A percentile compares a stretch with the other conserved stretches of the same genome.
phyloP scores from a whole-genome alignment of 1,140 invertebrate species.

The Zaprionus kolodkinae region DNA sequence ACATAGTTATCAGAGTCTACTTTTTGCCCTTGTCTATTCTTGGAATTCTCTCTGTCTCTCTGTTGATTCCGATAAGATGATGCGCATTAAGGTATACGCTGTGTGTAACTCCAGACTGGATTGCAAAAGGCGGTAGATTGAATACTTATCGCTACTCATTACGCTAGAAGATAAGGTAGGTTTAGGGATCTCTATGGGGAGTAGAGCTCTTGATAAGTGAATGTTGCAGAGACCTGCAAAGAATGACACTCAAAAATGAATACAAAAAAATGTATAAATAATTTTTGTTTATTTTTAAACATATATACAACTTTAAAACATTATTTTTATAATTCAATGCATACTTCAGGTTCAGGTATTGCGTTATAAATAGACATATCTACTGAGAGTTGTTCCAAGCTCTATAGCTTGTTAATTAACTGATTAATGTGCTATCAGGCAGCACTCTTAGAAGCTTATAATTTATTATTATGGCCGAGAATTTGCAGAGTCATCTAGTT shows the following conservation, averaged over 20 bases:
- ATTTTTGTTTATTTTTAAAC: conserved; percentile 1
- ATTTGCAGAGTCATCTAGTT: conserved; percentile 40
- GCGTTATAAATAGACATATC: conserved; percentile 3
- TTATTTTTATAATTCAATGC: not conserved
- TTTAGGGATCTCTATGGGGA: not conserved
- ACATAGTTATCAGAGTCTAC: too few relatives aligned
- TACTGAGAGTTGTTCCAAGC: not conserved
- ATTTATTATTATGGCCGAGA: conserved; percentile 11
- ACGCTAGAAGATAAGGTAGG: conserved; percentile 39
- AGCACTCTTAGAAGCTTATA: conserved; percentile 16
- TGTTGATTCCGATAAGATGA: conserved; percentile 48
- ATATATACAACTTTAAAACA: not conserved
- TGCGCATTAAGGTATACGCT: not conserved
- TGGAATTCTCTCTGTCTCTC: conserved; percentile 35
- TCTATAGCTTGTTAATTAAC: conserved; percentile 4
- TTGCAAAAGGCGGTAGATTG: conserved; percentile 49
- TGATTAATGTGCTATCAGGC: conserved; percentile 13
- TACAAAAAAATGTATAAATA: not conserved
- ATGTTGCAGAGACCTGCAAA: conserved; percentile 18
- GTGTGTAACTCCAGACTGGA: conserved; percentile 28
- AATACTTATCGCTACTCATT: conserved; percentile 3
- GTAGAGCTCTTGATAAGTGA: conserved; percentile 11
- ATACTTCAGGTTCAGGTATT: not conserved
- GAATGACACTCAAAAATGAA: not conserved
- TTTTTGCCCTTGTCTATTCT: conserved; percentile 27